Evolutionary conservation across 1,140 invertebrate genomes (phyloP), one percentile per base, ranked within the genome.

Genomic region (Lethrus apterus): DNA sequence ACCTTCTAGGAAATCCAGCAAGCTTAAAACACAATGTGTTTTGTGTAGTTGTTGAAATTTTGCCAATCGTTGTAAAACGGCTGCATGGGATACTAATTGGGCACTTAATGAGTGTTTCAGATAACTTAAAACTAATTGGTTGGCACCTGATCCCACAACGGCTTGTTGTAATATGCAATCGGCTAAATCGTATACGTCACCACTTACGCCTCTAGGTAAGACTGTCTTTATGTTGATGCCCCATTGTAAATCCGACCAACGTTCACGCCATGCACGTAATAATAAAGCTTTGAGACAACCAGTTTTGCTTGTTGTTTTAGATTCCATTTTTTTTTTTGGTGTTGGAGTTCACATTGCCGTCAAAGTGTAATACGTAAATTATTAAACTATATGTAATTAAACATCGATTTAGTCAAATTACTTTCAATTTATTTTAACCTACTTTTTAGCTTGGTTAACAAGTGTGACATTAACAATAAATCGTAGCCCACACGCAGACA

Each of bases 221-320:
- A 67, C 86, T 15, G 85, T 86, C 74, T 95, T 94, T 20, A 95
- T 89, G 63, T 93, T 88, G 48, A 94, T 93, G 19, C 91, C 91
- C 91, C 91, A 97, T 67, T 93, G 86, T 18, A 93, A 77, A 70
- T 95, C 91, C 8, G 84, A 85, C 92, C 92, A 96, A 42, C 92
- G 73, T 71, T 95, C 91, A 57, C 89, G 74, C 92, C 92, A 97
- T 30, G 92, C 93, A 68, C 81, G 76, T 19, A 93, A 68, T 48
- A 95, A 74, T 7, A 93, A 71, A 45, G 84, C 83, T 70, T 90
- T 91, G n/a, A 92, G 70, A 30, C 79, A 84, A 57, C 83, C 85
- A 2, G 86, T 88, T 74, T 87, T 88, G 64, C 84, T 86, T 5
- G 84, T 89, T 24, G 83, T 80, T 74, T 86, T 84, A 21, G 78